Evolutionary conservation across 2,113 vertebrate species (phyloP).

Genomic region (Antechinus flavipes): DNA sequence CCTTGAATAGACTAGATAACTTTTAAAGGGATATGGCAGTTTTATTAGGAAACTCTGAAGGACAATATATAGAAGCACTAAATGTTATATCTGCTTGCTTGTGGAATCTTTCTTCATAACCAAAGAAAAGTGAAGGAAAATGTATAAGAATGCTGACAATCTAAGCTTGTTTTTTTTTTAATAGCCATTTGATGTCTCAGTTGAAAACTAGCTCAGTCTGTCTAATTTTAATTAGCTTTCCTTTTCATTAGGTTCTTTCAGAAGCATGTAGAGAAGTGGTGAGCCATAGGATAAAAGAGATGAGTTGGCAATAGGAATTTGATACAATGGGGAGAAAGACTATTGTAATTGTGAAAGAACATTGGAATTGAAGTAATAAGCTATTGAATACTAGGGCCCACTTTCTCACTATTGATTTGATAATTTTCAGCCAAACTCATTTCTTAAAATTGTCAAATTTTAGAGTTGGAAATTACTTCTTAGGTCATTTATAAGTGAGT

Average conservation of each 20-base stretch:
- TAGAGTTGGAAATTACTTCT: not conserved
- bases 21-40: not conserved
- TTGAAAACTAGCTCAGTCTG: not conserved
- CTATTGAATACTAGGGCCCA: not conserved
- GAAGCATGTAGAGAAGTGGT: not conserved
- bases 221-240: slow-evolving; percentile 3
- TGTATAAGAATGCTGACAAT: not conserved
- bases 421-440: not conserved
- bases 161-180: not conserved
- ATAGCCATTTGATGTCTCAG: not conserved
- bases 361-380: not conserved
- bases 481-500: not conserved
- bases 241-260: not conserved
- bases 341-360: not conserved
- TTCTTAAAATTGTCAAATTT: not conserved
- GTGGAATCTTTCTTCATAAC: not conserved
- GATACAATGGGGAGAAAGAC: not conserved
- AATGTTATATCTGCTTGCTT: not conserved
- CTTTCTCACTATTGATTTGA: not conserved
- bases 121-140: not conserved
- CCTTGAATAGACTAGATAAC: not conserved
- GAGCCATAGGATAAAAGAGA: not conserved
- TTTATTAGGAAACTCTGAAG: not conserved
- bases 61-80: not conserved
- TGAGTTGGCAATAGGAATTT: not conserved